Base-by-base conservation (phyloP, 2,113 vertebrate species). In the Nerophis lumbriciformis region DNA sequence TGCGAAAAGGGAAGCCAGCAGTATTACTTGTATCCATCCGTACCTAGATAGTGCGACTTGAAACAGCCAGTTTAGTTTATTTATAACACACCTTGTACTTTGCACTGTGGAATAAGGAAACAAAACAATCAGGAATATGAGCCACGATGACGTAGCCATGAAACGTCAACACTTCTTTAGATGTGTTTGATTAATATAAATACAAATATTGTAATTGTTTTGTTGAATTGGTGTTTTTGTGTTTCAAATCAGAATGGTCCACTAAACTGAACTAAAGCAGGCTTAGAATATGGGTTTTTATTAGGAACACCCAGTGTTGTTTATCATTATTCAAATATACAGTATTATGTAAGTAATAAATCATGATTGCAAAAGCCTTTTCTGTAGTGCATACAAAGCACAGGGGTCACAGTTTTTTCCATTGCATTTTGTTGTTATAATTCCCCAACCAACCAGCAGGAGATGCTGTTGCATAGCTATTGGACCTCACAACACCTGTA, bases 401-500 rank as follows among this genome's bases (percentile, higher is more conserved):
- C 9, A 9, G 8, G 39, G 39, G 39, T 42, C 39, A 42, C 39
- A 42, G 39, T n/a, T 50, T 9, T 49, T 15, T 13, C 47, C 47
- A 37, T 21, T 54, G 45, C 16, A 15, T 56, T 3, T 16, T 11
- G 35, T 15, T 48, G 65, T 59, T 84, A 80, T 69, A 85, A 53
- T 48, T 61, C 75, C n/a, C 8, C n/a, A 19, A 60, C 48, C 50
- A 38, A 51, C 81, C 86, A 88, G 83, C 71, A 86, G 88, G 75
- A 63, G 84, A 10, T 66, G 82, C 78, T 88, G 64, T 83, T 55
- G 74, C 76, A 81, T 77, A 82, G 76, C 55, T 72, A 45, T 8
- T 71, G 63, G 13, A 13, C 36, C 16, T 68, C n/a, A n/a, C 14
- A 56, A 69, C 55, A 79, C 66, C 74, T 78, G 48, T 19, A 52